These are phyloP conservation scores for Chloroceryle aenea DNA, from an alignment of 2,113 vertebrate genomes.

Conservation along the genomic window DNA sequence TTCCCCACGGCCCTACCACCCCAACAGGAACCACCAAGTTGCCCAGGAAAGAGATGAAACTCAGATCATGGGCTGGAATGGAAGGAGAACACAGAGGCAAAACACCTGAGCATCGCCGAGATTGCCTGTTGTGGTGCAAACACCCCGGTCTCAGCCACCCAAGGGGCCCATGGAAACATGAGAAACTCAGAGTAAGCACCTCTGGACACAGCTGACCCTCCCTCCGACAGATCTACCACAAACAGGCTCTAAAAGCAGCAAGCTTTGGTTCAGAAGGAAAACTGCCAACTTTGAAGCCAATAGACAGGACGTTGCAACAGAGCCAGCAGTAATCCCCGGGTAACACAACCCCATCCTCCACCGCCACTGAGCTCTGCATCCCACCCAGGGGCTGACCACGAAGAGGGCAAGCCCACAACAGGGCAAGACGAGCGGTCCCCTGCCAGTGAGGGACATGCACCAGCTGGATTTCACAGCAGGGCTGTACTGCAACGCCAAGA, in stretches of 20 bases:
- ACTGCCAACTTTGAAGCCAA: background rate
- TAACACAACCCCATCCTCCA: background rate
- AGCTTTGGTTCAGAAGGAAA: background rate
- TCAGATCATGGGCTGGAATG: background rate
- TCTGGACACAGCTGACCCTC: background rate
- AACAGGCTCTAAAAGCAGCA: background rate
- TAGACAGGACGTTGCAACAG: rapidly evolving
- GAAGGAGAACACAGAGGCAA: background rate
- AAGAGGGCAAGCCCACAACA: rapidly evolving
- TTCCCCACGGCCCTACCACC: rapidly evolving
- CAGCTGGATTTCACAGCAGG: background rate
- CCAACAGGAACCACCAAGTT: background rate
- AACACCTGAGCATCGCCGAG: background rate
- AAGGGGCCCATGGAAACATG: background rate
- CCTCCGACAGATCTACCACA: background rate
- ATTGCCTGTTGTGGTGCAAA: background rate
- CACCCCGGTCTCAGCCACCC: background rate
- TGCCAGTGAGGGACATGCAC: background rate
- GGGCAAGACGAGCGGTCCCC: rapidly evolving
- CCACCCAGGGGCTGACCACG: background rate
- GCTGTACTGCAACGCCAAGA: background rate
- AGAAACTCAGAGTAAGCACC: background rate
- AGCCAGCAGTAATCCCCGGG: background rate
- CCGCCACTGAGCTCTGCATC: background rate
- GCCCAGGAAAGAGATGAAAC: background rate